Percentiles rank a stretch among this genome's conserved stretches.
These are phyloP conservation scores for Bombyx mandarina DNA, from an alignment of 1,140 invertebrate genomes.

Conservation along the genomic window DNA sequence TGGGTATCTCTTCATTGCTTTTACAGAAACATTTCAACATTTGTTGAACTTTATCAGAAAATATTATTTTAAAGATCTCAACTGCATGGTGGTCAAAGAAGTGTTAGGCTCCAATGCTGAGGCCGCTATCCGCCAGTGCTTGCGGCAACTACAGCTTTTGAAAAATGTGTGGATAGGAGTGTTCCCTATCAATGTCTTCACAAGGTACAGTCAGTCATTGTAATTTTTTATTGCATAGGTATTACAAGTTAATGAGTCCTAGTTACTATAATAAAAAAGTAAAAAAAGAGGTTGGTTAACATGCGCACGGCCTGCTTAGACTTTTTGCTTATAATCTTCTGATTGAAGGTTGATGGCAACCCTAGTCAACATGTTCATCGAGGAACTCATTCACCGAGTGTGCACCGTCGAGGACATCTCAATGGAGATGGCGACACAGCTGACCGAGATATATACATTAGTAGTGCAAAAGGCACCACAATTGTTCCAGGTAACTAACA, in stretches of 20 bases:
- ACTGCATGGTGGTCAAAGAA: slow-evolving; percentile 68
- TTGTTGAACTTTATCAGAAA: background rate
- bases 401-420: slow-evolving; percentile 71
- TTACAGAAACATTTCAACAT: background rate
- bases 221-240: too few species aligned
- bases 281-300: too few species aligned
- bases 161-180: slow-evolving; percentile 89
- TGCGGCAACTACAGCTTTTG: slow-evolving; percentile 86
- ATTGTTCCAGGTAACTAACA: slow-evolving; percentile 40
- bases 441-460: slow-evolving; percentile 71
- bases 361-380: slow-evolving; percentile 63
- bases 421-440: slow-evolving; percentile 67
- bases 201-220: slow-evolving; percentile 29
- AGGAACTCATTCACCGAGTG: slow-evolving; percentile 67
- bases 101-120: slow-evolving; percentile 77
- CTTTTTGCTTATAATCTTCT: background rate
- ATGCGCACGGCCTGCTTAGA: too few species aligned
- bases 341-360: slow-evolving; percentile 51
- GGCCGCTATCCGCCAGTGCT: slow-evolving; percentile 83
- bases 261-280: too few species aligned
- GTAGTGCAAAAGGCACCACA: slow-evolving; percentile 67
- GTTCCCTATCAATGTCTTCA: slow-evolving; percentile 79
- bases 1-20: too few species aligned
- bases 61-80: slow-evolving; percentile 67
- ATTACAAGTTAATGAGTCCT: too few species aligned